phyloP scores from a whole-genome alignment of 2,113 vertebrate genomes.

The Chelonoidis abingdonii region DNA sequence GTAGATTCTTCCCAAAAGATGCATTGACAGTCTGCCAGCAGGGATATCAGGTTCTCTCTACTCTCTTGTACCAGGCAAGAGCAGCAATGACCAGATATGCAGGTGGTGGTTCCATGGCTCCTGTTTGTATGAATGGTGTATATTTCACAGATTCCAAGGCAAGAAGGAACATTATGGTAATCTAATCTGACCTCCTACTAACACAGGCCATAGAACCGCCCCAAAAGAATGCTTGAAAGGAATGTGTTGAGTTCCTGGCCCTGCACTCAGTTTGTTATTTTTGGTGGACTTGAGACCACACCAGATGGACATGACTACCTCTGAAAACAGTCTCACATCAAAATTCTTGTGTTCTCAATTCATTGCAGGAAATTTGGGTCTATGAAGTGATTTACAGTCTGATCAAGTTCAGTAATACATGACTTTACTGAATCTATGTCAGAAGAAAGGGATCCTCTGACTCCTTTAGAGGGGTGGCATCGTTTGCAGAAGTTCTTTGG shows the following conservation, averaged over 20 bases:
- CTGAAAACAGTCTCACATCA: rapidly evolving
- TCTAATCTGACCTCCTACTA: too few species aligned
- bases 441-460: rapidly evolving
- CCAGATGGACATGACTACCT: not conserved
- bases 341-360: rapidly evolving
- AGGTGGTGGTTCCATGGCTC: not conserved
- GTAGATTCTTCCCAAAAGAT: not conserved
- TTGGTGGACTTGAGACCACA: not conserved
- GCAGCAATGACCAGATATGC: too few species aligned
- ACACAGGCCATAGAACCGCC: too few species aligned
- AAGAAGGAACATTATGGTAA: too few species aligned
- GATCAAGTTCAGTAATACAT: rapidly evolving
- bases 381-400: not conserved
- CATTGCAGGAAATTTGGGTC: too few species aligned
- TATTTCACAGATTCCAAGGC: too few species aligned
- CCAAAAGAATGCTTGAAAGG: not conserved
- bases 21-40: not conserved
- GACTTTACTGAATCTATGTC: rapidly evolving
- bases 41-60: not conserved
- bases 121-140: not conserved
- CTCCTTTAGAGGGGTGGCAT: rapidly evolving
- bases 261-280: rapidly evolving
- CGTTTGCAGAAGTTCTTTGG: not conserved
- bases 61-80: not conserved
- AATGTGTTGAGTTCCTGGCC: rapidly evolving